Conservation (phyloP, 2,888 invertebrate species). For the Stenodera caucasica region DNA sequence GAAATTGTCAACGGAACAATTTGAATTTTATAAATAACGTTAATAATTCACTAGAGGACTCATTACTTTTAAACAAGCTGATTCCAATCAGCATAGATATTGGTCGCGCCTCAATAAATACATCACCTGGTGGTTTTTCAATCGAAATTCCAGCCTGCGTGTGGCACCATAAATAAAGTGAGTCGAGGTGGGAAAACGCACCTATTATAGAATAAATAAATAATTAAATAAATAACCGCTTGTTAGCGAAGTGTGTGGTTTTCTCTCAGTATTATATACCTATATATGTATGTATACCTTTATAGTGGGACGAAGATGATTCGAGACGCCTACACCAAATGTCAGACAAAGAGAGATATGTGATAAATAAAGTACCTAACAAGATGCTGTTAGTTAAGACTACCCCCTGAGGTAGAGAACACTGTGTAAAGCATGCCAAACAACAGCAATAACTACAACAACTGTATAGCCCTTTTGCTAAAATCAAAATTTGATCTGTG, state of each 20-base stretch:
- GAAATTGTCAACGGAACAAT: slow-evolving; percentile 7
- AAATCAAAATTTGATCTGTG: neutral
- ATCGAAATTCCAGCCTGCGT: slow-evolving; percentile 54
- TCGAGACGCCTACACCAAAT: slow-evolving; percentile 11
- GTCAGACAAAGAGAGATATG: slow-evolving; percentile 40
- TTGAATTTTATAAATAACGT: slow-evolving; percentile 3
- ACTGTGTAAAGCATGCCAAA: slow-evolving; percentile 37
- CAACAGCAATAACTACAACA: neutral
- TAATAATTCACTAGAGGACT: slow-evolving; percentile 24
- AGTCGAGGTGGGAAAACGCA: slow-evolving; percentile 56
- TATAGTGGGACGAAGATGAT: slow-evolving; percentile 22
- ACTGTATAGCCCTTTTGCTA: neutral
- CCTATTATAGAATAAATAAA: slow-evolving; percentile 59
- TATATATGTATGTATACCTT: neutral
- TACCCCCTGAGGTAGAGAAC: slow-evolving; percentile 56
- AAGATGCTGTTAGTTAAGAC: slow-evolving; percentile 55
- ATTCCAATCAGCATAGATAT: slow-evolving; percentile 55
- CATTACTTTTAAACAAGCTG: slow-evolving; percentile 27
- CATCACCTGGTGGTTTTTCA: slow-evolving; percentile 50
- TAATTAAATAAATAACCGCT: slow-evolving; percentile 59
- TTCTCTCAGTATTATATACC: slow-evolving; percentile 3
- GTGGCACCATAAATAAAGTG: slow-evolving; percentile 57
- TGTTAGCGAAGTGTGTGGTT: slow-evolving; percentile 54
- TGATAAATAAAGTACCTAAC: slow-evolving; percentile 57
- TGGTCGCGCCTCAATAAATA: slow-evolving; percentile 52